A percentile compares a stretch with the other conserved stretches of the same genome.
These are phyloP conservation scores for Oxyura jamaicensis DNA, from an alignment of 2,113 vertebrate genomes.

Conservation along the genomic window DNA sequence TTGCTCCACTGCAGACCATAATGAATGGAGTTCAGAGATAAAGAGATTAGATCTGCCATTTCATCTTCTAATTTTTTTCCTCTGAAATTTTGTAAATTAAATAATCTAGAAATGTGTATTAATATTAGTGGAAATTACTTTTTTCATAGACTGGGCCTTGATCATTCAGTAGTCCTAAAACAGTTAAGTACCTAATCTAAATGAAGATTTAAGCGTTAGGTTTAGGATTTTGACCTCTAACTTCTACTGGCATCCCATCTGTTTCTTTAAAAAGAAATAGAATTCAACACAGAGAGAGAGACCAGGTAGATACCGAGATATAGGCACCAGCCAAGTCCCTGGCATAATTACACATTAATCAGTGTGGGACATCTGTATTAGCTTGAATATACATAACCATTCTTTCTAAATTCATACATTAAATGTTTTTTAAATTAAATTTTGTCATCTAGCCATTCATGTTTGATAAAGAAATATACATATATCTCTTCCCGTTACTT, in stretches of 20 bases:
- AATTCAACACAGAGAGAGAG: background rate
- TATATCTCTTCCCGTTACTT: background rate
- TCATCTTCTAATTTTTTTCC: background rate
- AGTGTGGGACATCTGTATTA: background rate
- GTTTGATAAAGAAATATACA: background rate
- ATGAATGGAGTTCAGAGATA: background rate
- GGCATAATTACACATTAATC: background rate
- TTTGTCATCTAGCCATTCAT: background rate
- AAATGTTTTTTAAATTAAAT: background rate
- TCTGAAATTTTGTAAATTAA: background rate
- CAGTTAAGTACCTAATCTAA: background rate
- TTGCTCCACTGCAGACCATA: background rate
- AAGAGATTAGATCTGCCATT: background rate
- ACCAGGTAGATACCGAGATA: background rate
- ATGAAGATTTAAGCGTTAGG: background rate
- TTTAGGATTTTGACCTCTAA: background rate
- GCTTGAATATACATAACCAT: background rate
- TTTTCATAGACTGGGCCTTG: background rate
- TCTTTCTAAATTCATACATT: background rate
- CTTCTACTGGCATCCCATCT: background rate
- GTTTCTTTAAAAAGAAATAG: background rate
- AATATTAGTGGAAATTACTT: background rate
- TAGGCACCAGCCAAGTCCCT: background rate
- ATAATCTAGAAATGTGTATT: background rate
- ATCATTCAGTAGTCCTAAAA: background rate